phyloP scores from a whole-genome alignment of 2,113 vertebrate genomes.

The Hepsetus odoe region DNA sequence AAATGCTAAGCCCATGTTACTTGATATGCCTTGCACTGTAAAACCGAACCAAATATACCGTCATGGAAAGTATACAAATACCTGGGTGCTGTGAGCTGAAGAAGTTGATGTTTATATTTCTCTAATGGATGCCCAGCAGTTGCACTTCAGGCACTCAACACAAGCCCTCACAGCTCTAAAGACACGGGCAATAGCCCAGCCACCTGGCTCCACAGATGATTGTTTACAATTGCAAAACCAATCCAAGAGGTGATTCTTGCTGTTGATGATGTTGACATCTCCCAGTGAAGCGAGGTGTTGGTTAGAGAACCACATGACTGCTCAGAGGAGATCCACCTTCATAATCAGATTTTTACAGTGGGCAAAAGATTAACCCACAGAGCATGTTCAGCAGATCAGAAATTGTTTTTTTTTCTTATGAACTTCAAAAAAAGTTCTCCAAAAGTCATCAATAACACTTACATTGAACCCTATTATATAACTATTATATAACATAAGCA shows the following conservation, averaged over 20 bases:
- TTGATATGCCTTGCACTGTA: background rate
- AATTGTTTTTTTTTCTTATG: too few relatives aligned
- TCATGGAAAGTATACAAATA: conserved; percentile 37
- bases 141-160: conserved; percentile 22
- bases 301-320: conserved; percentile 3
- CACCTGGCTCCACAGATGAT: conserved; percentile 64
- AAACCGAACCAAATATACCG: conserved; percentile 3
- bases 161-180: conserved; percentile 54
- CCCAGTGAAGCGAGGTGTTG: conserved; percentile 15
- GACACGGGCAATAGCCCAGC: conserved; percentile 40
- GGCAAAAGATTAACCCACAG: conserved; percentile 14
- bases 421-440: too few relatives aligned
- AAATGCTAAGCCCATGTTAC: background rate
- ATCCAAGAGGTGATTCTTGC: conserved; percentile 34
- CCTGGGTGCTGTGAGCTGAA: conserved; percentile 55
- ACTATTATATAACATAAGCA: too few relatives aligned
- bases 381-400: background rate
- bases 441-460: too few relatives aligned
- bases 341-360: conserved; percentile 37
- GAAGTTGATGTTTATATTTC: conserved; percentile 63
- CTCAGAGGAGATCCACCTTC: conserved; percentile 37
- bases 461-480: too few relatives aligned
- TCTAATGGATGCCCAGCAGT: conserved; percentile 56
- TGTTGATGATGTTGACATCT: conserved; percentile 25
- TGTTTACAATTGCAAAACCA: conserved; percentile 44